Evolutionary conservation across 2,797 vertebrate species (phyloP).

Genomic region (Perodicticus potto): DNA sequence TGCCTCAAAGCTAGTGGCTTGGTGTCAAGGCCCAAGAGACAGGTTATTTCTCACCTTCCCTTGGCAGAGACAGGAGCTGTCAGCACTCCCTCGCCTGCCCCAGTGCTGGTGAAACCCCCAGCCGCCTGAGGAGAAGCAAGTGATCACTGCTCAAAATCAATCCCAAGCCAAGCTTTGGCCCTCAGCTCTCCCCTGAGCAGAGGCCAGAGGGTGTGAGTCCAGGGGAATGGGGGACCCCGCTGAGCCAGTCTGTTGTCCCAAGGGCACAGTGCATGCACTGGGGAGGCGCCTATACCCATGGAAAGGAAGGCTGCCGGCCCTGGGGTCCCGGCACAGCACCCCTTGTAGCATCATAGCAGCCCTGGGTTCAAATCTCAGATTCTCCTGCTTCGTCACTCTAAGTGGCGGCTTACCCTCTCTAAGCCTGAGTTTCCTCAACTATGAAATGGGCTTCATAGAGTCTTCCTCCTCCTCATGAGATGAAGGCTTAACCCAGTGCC

Average conservation of each 20-base stretch:
- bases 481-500: too few relatives aligned
- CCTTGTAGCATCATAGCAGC: background rate
- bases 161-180: background rate
- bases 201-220: too few relatives aligned
- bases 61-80: background rate
- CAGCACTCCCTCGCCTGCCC: accelerated
- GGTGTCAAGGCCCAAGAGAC: background rate
- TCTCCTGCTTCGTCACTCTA: too few relatives aligned
- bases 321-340: background rate
- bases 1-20: background rate
- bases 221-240: background rate
- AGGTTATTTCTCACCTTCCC: background rate
- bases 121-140: too few relatives aligned
- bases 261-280: too few relatives aligned
- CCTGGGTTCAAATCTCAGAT: background rate
- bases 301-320: background rate
- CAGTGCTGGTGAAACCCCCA: background rate
- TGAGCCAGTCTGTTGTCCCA: background rate
- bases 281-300: accelerated
- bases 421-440: background rate
- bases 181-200: background rate
- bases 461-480: too few relatives aligned
- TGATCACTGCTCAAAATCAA: background rate
- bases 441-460: background rate
- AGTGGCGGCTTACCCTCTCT: background rate